A percentile compares a stretch with the other conserved stretches of the same genome.
Evolutionary conservation across 2,888 invertebrate species (phyloP).

Genomic region (Eugnorisma glareosa): DNA sequence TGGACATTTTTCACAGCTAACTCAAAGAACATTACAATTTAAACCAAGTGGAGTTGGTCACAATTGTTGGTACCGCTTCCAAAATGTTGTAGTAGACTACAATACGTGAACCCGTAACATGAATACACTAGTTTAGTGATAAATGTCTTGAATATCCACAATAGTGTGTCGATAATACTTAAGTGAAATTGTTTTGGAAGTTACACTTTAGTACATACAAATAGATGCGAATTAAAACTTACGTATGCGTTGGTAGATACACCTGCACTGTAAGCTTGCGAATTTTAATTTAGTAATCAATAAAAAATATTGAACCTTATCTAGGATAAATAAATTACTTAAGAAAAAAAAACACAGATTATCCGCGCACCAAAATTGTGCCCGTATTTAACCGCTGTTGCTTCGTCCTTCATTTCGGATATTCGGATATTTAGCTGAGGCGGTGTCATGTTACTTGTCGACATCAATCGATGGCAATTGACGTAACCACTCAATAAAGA

Average conservation of each 20-base stretch:
- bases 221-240: too few species aligned
- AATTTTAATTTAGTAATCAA: not conserved
- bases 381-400: not conserved
- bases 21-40: too few species aligned
- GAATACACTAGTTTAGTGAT: not conserved
- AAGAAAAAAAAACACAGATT: constrained; percentile 4
- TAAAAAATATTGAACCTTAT: not conserved
- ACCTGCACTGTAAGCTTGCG: too few species aligned
- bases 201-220: not conserved
- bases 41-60: too few species aligned
- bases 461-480: constrained; percentile 83
- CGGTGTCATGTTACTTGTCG: constrained; percentile 74
- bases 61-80: not conserved
- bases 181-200: not conserved
- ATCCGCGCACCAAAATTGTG: not conserved
- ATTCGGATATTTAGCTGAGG: constrained; percentile 21
- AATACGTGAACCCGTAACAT: not conserved
- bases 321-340: not conserved
- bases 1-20: too few species aligned
- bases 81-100: not conserved
- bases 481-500: constrained; percentile 77
- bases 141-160: not conserved
- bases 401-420: constrained; percentile 2
- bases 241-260: too few species aligned
- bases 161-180: not conserved